Evolutionary conservation across 2,888 invertebrate species (phyloP), one percentile per base, ranked within the genome.

Genomic region (Antitype chi): DNA sequence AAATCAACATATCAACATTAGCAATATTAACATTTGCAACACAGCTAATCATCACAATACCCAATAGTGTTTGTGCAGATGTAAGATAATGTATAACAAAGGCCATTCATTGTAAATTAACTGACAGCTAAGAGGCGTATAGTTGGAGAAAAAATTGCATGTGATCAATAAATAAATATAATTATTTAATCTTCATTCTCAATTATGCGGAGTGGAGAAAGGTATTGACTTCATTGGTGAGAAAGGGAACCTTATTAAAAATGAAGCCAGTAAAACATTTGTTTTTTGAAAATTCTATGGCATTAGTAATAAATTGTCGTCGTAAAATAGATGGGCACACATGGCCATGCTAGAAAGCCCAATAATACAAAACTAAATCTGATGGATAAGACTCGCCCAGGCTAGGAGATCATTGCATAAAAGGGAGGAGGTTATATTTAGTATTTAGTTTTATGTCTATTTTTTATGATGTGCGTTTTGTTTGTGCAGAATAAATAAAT

Each of bases 61-160:
- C 60, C 74, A 69, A 68, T n/a, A 82, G 76, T 90, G 84, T 89
- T 88, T 90, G 88, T 83, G 70, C 72, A 77, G 89, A 88, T 88
- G 80, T 69, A 66, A 71, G 88, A 89, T 88, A 87, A 76, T 74
- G 70, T 47, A 74, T 76, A 86, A 89, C 88, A 90, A 90, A 86
- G 85, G 60, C 84, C 82, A 89, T 89, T 89, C 86, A 90, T 90
- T 90, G 89, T 82, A 89, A 90, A 90, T 90, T 82, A 80, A 79
- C 82, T 87, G 88, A 85, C 88, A 84, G 80, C 84, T 78, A 49
- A 74, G 80, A 75, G 72, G 76, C 17, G 87, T 86, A 82, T 63
- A 73, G 88, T 79, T 53, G 43, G 66, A 70, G 25, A 80, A 85
- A 80, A 84, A 87, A 70, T 13, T 52, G 59, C 47, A 60, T 76